Evolutionary conservation across 2,888 invertebrate species (phyloP).

Genomic region (Mythimna loreyi): DNA sequence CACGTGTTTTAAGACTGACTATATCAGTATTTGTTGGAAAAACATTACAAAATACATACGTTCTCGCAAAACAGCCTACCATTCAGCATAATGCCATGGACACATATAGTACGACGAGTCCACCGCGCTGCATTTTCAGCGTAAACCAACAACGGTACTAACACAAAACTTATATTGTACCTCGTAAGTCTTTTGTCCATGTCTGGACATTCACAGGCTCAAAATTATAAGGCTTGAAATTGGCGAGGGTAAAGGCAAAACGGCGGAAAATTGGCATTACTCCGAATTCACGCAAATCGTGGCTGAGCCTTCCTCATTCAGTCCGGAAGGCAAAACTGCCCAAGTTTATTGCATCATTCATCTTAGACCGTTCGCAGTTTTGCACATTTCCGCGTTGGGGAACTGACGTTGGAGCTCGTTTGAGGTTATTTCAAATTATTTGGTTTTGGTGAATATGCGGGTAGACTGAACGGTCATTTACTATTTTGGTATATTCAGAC

Average conservation of each 20-base stretch:
- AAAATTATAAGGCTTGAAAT: constrained; percentile 34
- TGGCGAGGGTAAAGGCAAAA: constrained; percentile 39
- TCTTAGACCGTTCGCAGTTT: constrained; percentile 24
- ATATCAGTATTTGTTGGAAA: too few relatives aligned
- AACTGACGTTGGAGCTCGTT: constrained; percentile 11
- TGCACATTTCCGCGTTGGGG: constrained; percentile 24
- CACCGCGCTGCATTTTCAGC: too few relatives aligned
- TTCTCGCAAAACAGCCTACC: too few relatives aligned
- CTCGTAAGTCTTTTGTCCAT: not conserved
- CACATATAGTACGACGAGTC: too few relatives aligned
- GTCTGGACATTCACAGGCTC: not conserved
- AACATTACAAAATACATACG: too few relatives aligned
- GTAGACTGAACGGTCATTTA: not conserved
- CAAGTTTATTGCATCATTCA: constrained; percentile 47
- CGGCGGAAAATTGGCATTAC: constrained; percentile 56
- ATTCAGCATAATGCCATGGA: too few relatives aligned
- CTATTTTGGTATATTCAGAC: not conserved
- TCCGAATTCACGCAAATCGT: constrained; percentile 48
- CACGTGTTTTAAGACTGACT: too few relatives aligned
- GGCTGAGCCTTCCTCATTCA: constrained; percentile 20
- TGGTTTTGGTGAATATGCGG: constrained; percentile 1
- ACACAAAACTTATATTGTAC: too few relatives aligned
- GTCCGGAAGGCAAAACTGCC: constrained; percentile 44
- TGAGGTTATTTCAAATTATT: constrained; percentile 5
- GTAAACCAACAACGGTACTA: too few relatives aligned